Percentiles rank a stretch among this genome's conserved stretches.
phyloP scores from a whole-genome alignment of 35 echinoderm and acorn worm genomes.

The Apostichopus californicus region DNA sequence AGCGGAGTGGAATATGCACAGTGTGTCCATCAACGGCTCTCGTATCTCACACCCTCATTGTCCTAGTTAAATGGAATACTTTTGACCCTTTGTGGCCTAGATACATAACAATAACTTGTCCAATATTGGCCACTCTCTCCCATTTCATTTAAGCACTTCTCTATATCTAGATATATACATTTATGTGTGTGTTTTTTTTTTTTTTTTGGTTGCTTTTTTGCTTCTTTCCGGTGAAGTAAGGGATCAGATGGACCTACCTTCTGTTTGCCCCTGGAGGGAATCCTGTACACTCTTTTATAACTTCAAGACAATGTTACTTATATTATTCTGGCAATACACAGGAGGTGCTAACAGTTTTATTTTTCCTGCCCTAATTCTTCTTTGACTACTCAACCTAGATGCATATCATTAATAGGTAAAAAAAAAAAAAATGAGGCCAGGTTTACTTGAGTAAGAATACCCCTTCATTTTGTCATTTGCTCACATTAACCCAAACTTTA shows the following conservation, averaged over 20 bases:
- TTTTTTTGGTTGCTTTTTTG: background rate
- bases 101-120: constrained; percentile 43
- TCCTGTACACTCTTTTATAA: constrained; percentile 1
- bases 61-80: constrained; percentile 41
- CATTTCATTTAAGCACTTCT: background rate
- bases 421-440: constrained; percentile 20
- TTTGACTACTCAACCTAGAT: constrained; percentile 35
- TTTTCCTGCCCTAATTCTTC: constrained; percentile 47
- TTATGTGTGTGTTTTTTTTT: background rate
- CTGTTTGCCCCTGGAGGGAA: constrained; percentile 33
- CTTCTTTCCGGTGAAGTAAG: background rate
- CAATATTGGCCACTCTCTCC: constrained; percentile 11
- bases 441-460: constrained; percentile 21
- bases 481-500: background rate
- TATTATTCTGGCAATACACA: constrained; percentile 29
- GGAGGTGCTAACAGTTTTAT: constrained; percentile 49
- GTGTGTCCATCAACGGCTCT: background rate
- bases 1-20: background rate
- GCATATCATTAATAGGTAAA: constrained; percentile 31
- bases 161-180: background rate
- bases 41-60: constrained; percentile 4
- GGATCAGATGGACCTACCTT: constrained; percentile 16
- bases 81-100: constrained; percentile 29
- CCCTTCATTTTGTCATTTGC: background rate
- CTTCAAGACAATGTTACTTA: background rate